phyloP scores from a whole-genome alignment of 35 echinoderm and acorn worm species.

The Stichopus chloronotus region DNA sequence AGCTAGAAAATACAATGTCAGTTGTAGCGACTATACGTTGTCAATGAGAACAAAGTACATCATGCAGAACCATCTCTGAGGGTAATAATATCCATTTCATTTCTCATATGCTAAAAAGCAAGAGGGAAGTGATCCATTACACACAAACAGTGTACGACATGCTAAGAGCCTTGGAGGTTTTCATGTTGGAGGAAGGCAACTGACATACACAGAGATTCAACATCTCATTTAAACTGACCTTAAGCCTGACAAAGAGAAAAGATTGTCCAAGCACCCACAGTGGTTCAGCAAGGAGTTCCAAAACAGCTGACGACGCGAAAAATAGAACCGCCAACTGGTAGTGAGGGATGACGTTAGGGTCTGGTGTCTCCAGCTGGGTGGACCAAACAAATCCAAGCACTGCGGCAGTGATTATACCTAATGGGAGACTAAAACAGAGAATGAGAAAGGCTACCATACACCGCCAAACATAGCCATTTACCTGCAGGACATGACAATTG shows the following conservation, averaged over 20 bases:
- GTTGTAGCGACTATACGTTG: no score
- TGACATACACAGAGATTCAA: no score
- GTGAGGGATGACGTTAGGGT: conserved; percentile 71
- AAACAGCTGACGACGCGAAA: conserved; percentile 75
- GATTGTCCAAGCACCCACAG: conserved; percentile 90
- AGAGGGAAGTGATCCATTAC: no score
- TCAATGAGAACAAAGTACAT: no score
- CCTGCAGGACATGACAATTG: not conserved
- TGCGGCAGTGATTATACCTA: conserved; percentile 74
- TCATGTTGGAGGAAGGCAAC: no score
- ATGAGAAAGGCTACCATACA: conserved; percentile 3
- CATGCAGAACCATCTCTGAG: no score
- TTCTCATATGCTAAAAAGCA: no score
- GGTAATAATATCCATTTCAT: no score
- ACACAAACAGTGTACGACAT: no score
- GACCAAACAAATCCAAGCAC: conserved; percentile 82
- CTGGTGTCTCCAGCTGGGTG: conserved; percentile 70
- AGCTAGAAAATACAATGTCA: no score
- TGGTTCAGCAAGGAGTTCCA: conserved; percentile 90
- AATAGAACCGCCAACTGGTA: conserved; percentile 74
- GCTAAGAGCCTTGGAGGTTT: no score
- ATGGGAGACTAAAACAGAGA: conserved; percentile 69
- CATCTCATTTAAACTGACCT: conserved; percentile 39
- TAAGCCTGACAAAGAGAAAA: conserved; percentile 86
- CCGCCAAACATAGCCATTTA: not conserved